Percentiles rank a stretch among this genome's conserved stretches.
Evolutionary conservation across 2,888 invertebrate genomes (phyloP).

Genomic region (Rotaria magnacalcarata): DNA sequence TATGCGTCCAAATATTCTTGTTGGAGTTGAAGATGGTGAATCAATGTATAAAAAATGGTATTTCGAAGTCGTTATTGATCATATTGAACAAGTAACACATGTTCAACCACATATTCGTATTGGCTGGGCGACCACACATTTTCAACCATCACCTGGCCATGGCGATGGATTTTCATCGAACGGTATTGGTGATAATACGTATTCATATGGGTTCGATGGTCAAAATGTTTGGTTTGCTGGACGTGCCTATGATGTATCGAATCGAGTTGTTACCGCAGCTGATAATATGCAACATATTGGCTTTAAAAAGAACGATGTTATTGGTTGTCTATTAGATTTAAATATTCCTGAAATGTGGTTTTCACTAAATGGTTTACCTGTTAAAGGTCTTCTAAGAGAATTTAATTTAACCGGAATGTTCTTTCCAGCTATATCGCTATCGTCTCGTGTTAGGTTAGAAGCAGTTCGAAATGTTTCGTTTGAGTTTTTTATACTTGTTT

Average conservation of each 20-base stretch:
- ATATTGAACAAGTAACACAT: constrained; percentile 77
- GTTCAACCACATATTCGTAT: constrained; percentile 90
- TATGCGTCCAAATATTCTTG: constrained; percentile 91
- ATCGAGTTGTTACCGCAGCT: neutral
- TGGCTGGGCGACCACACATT: constrained; percentile 96
- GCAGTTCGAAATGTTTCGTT: neutral
- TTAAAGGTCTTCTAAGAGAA: constrained; percentile 83
- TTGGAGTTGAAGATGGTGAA: constrained; percentile 88
- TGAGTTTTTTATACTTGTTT: constrained; percentile 58
- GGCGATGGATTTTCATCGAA: constrained; percentile 94
- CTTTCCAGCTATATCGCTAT: constrained; percentile 92
- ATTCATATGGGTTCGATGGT: constrained; percentile 94
- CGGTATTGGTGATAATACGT: constrained; percentile 93
- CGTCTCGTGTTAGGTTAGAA: constrained; percentile 69
- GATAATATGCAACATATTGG: constrained; percentile 38
- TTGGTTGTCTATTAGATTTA: constrained; percentile 86
- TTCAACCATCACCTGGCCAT: constrained; percentile 82
- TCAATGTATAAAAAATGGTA: constrained; percentile 98
- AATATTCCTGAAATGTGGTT: constrained; percentile 89
- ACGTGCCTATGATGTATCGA: constrained; percentile 11
- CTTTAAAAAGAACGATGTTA: constrained; percentile 67
- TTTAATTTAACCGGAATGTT: constrained; percentile 98
- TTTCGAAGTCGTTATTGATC: constrained; percentile 93
- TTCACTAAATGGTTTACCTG: constrained; percentile 82
- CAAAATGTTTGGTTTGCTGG: constrained; percentile 71